These are phyloP conservation scores for Mola mola DNA, from an alignment of 2,113 vertebrate species.

Conservation along the genomic window DNA sequence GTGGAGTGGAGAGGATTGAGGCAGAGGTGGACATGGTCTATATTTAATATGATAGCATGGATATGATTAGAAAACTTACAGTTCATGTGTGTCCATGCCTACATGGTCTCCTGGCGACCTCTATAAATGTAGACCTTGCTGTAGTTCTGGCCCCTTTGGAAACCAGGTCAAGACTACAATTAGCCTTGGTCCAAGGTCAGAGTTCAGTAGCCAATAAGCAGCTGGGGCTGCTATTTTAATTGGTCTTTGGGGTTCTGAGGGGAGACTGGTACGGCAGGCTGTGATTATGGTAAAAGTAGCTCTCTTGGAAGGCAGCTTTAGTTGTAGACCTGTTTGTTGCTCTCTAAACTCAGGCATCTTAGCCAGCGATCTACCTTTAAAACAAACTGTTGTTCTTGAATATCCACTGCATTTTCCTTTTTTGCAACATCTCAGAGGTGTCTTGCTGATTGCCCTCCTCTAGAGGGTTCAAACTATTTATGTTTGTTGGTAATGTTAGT, in stretches of 20 bases:
- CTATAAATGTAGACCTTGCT: conserved; percentile 44
- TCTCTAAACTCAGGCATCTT: conserved; percentile 24
- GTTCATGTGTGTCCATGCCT: conserved; percentile 31
- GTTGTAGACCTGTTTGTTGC: conserved; percentile 31
- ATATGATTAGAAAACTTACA: conserved; percentile 30
- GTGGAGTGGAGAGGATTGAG: too few relatives aligned
- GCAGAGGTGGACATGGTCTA: too few relatives aligned
- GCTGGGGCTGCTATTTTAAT: conserved; percentile 55
- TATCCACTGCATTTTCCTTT: background rate
- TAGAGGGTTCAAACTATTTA: conserved; percentile 18
- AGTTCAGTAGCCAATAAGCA: conserved; percentile 66
- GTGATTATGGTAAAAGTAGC: conserved; percentile 47
- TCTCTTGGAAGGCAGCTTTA: conserved; percentile 22
- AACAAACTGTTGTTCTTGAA: conserved; percentile 33
- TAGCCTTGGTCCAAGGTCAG: conserved; percentile 58
- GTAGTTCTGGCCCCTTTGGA: conserved; percentile 38
- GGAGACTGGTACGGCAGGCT: conserved; percentile 32
- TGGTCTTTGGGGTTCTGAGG: conserved; percentile 38
- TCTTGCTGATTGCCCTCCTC: conserved; percentile 10
- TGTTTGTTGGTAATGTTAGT: conserved; percentile 30
- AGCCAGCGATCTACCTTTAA: conserved; percentile 26
- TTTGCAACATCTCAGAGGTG: conserved; percentile 19
- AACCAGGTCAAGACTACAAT: conserved; percentile 61
- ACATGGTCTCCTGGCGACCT: conserved; percentile 23
- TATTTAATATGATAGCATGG: conserved; percentile 12